These are phyloP conservation scores for Nannoperca australis DNA, from an alignment of 2,797 vertebrate species.

Conservation along the genomic window DNA sequence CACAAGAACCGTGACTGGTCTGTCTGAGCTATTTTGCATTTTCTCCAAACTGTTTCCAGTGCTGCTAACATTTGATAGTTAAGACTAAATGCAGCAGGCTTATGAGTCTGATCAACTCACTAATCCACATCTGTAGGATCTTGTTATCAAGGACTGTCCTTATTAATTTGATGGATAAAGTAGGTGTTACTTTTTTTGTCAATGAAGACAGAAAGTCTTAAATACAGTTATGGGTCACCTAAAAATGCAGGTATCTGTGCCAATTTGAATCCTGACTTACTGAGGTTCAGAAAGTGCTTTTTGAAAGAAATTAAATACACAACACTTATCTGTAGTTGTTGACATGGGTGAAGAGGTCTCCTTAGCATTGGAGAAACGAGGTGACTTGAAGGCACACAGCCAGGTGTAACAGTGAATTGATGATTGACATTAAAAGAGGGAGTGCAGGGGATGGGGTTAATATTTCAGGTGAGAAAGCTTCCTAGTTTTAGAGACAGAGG, in stretches of 20 bases:
- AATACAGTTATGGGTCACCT: background rate
- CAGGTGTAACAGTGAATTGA: background rate
- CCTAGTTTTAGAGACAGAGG: background rate
- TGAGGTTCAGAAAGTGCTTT: background rate
- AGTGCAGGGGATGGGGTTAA: background rate
- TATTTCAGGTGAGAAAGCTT: background rate
- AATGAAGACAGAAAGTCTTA: background rate
- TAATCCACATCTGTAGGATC: background rate
- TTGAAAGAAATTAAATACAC: background rate
- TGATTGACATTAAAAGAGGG: background rate
- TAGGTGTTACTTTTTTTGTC: conserved; percentile 1
- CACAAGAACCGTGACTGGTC: background rate
- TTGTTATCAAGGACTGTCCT: background rate
- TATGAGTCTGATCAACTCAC: background rate
- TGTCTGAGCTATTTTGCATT: background rate
- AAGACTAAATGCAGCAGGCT: background rate
- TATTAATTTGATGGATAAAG: background rate
- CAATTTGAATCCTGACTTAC: background rate
- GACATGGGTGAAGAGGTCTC: background rate
- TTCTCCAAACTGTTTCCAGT: background rate
- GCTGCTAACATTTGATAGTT: background rate
- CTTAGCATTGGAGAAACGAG: background rate
- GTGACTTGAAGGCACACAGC: background rate
- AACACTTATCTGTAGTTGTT: background rate
- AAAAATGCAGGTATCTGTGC: conserved; percentile 4